Evolutionary conservation across 2,797 vertebrate species (phyloP), one percentile per base, ranked within the genome.

Genomic region (Crenuchus spilurus): DNA sequence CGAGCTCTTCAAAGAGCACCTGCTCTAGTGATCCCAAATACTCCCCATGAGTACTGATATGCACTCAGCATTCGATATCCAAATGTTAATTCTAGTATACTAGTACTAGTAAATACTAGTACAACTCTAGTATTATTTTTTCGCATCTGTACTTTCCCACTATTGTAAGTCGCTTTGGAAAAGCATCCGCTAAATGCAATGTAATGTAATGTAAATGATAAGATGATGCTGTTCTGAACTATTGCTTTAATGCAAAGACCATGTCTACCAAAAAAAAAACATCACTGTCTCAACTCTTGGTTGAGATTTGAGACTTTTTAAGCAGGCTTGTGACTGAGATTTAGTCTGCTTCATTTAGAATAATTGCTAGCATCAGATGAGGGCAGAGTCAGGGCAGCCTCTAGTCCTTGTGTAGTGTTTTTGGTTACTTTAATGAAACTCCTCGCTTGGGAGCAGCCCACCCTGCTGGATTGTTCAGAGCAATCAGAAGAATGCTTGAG

Each of bases 341-440:
- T 13, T 13, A 26, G 33, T 24, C 35, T 20, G 24, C 57, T 61
- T 39, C 20, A 61, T 61, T 61, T 52, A 5, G 26, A 24, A 26
- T 62, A 62, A 26, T 62, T 41, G 14, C 13, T 6, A 4, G 30
- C 35, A 60, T 41, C 58, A 24, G 33, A 61, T 61, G 57, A 41
- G 58, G 58, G 14, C 58, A 3, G 16, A 41, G 20, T 13, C 22
- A 3, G 58, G 20, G 22, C 35, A 0, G 22, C 20, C 20, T 41
- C 14, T 1, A 41, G 22, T 41, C 20, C 35, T 41, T 26, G 20
- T 61, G 58, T 13, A 61, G 37, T 37, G 20, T 1, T 60, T 6
- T 42, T 62, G 9, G 58, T 41, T 13, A 26, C 0, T 35, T 20
- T 62, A 26, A 26, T 41, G 58, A 41, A 62, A 24, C 11, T 16